Conservation (phyloP, 2,113 vertebrate species). For the Chiloscyllium plagiosum region DNA sequence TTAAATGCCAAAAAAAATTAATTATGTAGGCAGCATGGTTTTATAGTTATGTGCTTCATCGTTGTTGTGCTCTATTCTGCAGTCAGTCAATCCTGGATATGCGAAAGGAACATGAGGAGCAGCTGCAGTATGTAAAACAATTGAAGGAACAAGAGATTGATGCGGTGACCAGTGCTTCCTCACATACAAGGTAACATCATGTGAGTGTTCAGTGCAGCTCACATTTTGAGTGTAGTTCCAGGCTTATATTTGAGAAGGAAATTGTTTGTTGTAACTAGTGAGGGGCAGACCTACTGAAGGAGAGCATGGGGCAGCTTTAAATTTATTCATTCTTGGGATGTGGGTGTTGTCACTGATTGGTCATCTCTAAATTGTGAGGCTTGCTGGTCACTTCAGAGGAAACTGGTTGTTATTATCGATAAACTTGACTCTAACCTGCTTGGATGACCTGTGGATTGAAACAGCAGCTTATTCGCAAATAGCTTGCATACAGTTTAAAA, state of each 20-base stretch:
- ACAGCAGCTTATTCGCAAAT: background rate
- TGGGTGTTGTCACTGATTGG: background rate
- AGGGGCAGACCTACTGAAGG: background rate
- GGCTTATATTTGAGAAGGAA: background rate
- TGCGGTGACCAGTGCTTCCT: slow-evolving; percentile 78
- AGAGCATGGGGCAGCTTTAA: background rate
- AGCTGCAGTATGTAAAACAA: slow-evolving; percentile 68
- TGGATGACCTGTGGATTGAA: background rate
- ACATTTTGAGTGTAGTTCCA: background rate
- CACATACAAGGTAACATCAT: slow-evolving; percentile 62
- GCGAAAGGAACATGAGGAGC: slow-evolving; percentile 76
- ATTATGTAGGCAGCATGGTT: background rate
- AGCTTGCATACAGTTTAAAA: background rate
- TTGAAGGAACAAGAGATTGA: slow-evolving; percentile 83
- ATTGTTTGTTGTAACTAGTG: background rate
- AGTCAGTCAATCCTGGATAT: slow-evolving; percentile 77
- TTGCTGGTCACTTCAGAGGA: background rate
- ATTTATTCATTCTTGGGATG: background rate
- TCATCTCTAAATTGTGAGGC: background rate
- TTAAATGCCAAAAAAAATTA: background rate
- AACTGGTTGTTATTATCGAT: background rate
- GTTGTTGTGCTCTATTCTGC: background rate
- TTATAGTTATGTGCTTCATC: background rate
- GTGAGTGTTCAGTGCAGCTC: background rate
- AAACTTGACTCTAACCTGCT: background rate